Conservation (phyloP, 1,140 invertebrate genomes). For the Antheraea pernyi region DNA sequence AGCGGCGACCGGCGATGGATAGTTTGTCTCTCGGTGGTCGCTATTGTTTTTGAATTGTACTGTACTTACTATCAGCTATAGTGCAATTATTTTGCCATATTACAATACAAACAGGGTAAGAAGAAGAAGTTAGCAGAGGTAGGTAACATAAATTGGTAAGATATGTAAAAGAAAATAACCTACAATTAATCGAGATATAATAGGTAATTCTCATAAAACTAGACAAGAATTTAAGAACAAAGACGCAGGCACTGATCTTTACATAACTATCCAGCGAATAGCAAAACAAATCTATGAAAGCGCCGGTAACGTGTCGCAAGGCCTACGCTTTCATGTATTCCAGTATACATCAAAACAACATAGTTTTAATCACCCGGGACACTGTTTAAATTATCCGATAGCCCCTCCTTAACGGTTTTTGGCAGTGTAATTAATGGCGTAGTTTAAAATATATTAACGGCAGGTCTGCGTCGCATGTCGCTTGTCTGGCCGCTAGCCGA, state of each 20-base stretch:
- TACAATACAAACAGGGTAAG: too few species aligned
- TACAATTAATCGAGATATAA: too few species aligned
- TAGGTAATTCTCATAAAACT: too few species aligned
- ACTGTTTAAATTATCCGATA: background rate
- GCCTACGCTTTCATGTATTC: background rate
- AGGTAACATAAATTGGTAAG: too few species aligned
- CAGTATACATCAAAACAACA: background rate
- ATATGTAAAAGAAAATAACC: too few species aligned
- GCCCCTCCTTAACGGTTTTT: conserved; percentile 1
- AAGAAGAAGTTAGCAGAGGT: too few species aligned
- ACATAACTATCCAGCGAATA: background rate
- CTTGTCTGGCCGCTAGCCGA: conserved; percentile 2
- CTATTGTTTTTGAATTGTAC: too few species aligned
- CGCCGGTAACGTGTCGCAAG: background rate
- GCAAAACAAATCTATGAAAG: background rate
- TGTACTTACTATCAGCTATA: too few species aligned
- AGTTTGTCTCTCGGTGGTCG: too few species aligned
- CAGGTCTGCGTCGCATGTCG: conserved; percentile 1
- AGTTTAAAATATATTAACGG: conserved; percentile 11
- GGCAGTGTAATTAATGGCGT: conserved; percentile 3
- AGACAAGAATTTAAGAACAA: too few species aligned
- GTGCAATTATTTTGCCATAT: too few species aligned
- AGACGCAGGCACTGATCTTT: background rate
- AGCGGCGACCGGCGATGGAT: too few species aligned
- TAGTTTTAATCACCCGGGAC: background rate